Evolutionary conservation across 2,113 vertebrate species (phyloP).

Genomic region (Poeciliopsis prolifica): DNA sequence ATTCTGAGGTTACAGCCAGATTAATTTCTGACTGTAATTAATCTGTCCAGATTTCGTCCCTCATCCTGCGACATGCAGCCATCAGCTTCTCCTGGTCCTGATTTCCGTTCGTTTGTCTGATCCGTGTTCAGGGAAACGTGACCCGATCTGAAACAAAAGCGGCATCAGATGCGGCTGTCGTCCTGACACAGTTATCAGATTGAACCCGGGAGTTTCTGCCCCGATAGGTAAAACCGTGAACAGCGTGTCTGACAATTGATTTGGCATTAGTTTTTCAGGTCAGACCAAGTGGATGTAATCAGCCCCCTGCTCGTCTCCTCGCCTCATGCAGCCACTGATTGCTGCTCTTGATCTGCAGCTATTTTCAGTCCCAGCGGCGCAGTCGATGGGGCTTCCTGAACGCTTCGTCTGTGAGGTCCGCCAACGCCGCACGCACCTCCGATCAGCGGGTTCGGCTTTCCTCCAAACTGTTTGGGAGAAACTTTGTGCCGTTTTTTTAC

Average conservation of each 20-base stretch:
- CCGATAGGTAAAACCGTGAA: constrained; percentile 35
- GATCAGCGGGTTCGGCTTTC: neutral
- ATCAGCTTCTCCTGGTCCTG: too few species aligned
- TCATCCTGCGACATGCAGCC: too few species aligned
- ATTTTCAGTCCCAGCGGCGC: constrained; percentile 37
- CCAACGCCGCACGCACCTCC: neutral
- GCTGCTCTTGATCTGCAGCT: constrained; percentile 48
- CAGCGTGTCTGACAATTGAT: constrained; percentile 59
- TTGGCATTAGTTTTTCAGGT: constrained; percentile 53
- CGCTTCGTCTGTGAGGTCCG: constrained; percentile 5
- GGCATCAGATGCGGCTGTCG: constrained; percentile 15
- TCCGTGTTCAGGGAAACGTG: neutral
- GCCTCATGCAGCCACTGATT: constrained; percentile 65
- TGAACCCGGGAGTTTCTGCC: constrained; percentile 6
- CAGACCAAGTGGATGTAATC: constrained; percentile 59
- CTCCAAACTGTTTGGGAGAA: neutral
- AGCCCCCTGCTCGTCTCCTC: constrained; percentile 52
- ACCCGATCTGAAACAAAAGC: constrained; percentile 12
- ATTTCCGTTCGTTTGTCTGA: too few species aligned
- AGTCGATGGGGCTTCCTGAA: constrained; percentile 32
- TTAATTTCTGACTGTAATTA: too few species aligned
- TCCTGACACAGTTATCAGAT: constrained; percentile 32
- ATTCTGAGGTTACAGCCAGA: too few species aligned
- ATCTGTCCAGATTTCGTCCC: too few species aligned
- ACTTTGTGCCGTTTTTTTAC: neutral